Evolutionary conservation across 2,113 vertebrate species (phyloP), one percentile per base, ranked within the genome.

Genomic region (Pipa parva): DNA sequence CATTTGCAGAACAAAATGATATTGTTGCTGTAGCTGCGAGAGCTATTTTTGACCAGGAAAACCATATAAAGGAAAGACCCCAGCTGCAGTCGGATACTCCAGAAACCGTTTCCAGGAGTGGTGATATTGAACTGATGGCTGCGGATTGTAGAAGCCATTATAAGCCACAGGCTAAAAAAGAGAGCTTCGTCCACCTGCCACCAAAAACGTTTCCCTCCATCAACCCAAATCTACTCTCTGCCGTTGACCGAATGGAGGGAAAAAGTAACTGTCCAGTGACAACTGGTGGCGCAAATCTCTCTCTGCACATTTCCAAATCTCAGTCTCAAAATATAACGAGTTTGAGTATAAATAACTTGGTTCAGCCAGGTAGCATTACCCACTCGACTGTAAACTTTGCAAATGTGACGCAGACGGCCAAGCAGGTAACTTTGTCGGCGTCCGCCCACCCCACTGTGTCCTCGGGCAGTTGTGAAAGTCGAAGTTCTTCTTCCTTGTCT

Each of bases 41-140:
- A 80, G 95, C 92, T 39, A 97, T 97, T 85, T 91, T 98, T 71
- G 93, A 97, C 55, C 95, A 97, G 66, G 94, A 96, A 63, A 93
- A 81, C 72, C 88, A 92, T 21, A 86, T 88, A 64, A 93, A 93
- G 63, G 77, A 80, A 56, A 79, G 78, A 61, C 77, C 72, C 28
- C 73, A 79, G 28, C 56, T 74, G 8, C 87, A 75, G 80, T 74
- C 77, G 71, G 75, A 76, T 51, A 45, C 76, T 1, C 81, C 71
- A 62, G 79, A 75, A 31, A 61, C 71, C 8, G 42, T 76, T 73
- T 59, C 90, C 1, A 84, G 87, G 61, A 58, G 80, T 37, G 78
- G 87, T 73, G 90, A 95, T 55, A 58, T 75, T 17, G 64, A 83
- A 48, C 59, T 81, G 45, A 66, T 84, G 73, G 77, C 85, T 21